Conservation (phyloP, 2,113 vertebrate species). For the Callionymus lyra region DNA sequence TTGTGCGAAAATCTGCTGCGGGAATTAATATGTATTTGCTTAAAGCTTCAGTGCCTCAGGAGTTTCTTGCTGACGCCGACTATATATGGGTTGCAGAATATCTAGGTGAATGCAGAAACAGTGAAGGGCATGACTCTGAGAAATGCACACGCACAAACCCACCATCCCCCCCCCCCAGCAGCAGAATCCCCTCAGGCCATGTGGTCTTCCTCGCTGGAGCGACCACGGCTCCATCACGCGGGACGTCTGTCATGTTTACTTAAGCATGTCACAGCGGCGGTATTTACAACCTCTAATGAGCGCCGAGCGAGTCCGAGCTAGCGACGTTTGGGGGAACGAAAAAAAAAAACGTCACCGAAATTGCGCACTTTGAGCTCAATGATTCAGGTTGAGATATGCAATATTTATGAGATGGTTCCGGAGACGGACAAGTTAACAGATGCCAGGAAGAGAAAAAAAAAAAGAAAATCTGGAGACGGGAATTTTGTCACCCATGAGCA, state of each 20-base stretch:
- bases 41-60: conserved; percentile 36
- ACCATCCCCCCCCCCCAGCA: conserved; percentile 7
- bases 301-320: too few relatives aligned
- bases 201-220: conserved; percentile 35
- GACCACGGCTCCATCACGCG: conserved; percentile 20
- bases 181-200: conserved; percentile 29
- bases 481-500: conserved; percentile 16
- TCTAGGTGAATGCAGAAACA: conserved; percentile 48
- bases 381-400: conserved; percentile 2
- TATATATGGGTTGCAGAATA: conserved; percentile 25
- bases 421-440: conserved; percentile 3
- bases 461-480: neutral
- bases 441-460: too few relatives aligned
- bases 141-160: conserved; percentile 19
- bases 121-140: conserved; percentile 50
- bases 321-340: too few relatives aligned
- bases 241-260: conserved; percentile 32
- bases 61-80: conserved; percentile 49
- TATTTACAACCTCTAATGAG: conserved; percentile 18
- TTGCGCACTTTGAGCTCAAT: too few relatives aligned
- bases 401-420: conserved; percentile 15
- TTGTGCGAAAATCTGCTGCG: too few relatives aligned
- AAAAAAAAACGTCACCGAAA: conserved; percentile 10
- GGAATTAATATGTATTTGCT: conserved; percentile 57
- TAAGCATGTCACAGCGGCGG: conserved; percentile 1